Base-by-base conservation (phyloP, 2,888 invertebrate species). In the Neelides folsomi region DNA sequence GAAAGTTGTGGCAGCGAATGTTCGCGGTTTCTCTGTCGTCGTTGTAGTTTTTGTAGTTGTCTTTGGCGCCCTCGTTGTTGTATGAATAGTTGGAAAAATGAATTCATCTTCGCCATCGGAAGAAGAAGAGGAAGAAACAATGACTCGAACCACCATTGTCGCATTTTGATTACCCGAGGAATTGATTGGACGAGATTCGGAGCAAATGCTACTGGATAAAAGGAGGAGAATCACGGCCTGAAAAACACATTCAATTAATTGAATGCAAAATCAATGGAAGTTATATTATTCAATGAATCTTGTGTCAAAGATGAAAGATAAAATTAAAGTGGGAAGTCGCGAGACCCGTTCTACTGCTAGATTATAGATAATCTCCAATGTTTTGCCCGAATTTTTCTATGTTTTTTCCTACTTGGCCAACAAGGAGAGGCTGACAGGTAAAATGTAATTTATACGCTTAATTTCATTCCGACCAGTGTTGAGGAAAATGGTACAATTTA, bases 121-220 rank as follows among this genome's bases (percentile, higher is more conserved):
- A 3, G 50, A 51, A 5, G 45, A 50, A 12, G 50, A 48, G 15
- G 36, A 41, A 6, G 54, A 51, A 15, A 63, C 63, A 46, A 63
- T 57, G 34, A 62, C 60, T 18, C 58, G 57, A 15, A 63, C 62
- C 40, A 63, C 57, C 58, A 57, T 63, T 45, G 57, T 57, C 18
- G 58, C 49, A 54, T 42, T 20, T 15, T 38, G 19, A 19, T 47
- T 51, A 37, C 19, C 27, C 3, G 27, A 18, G 5, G 27, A 45
- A 45, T 45, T 5, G 27, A 13, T 4, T 20, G 45, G 35, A 10
- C 19, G 27, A 27, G 45, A 35, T n/a, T 27, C 27, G 45, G 2
- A 5, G 6, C 12, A 13, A 35, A 13, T 19, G 45, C 19, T 13
- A 15, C 27, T 15, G 27, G 15, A 12, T 6, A 45, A 7, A 5